Conservation (phyloP, 2,113 vertebrate genomes). For the Aramus guarauna region DNA sequence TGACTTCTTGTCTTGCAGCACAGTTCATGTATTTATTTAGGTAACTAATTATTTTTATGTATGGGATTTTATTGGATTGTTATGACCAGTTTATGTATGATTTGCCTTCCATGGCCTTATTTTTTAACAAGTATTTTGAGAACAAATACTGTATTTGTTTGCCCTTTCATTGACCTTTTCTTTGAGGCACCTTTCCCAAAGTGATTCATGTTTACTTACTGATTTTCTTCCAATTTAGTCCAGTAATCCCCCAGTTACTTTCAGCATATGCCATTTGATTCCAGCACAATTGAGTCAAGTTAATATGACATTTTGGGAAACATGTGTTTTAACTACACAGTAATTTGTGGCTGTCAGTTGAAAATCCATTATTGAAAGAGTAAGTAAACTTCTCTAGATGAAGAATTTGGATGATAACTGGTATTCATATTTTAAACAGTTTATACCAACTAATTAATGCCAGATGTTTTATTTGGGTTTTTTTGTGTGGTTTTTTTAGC, state of each 20-base stretch:
- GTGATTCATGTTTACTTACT: neutral
- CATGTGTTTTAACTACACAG: neutral
- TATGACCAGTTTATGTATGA: neutral
- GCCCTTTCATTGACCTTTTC: conserved; percentile 14
- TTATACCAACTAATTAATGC: neutral
- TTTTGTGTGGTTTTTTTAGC: neutral
- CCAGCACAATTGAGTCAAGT: neutral
- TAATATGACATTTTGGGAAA: neutral
- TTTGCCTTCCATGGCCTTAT: neutral
- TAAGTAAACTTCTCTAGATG: neutral
- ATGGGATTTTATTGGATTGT: neutral
- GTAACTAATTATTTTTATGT: neutral
- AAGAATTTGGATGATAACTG: neutral
- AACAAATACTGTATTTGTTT: neutral
- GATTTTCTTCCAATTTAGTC: neutral
- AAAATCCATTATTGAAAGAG: neutral
- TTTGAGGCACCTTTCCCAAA: neutral
- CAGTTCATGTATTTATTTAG: neutral
- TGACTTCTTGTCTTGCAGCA: neutral
- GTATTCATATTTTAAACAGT: neutral
- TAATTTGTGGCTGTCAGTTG: neutral
- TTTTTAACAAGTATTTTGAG: neutral
- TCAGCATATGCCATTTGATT: neutral
- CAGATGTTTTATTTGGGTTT: neutral
- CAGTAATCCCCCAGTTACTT: neutral